Evolutionary conservation across 1,140 invertebrate genomes (phyloP).

Genomic region (Aporrectodea caliginosa): DNA sequence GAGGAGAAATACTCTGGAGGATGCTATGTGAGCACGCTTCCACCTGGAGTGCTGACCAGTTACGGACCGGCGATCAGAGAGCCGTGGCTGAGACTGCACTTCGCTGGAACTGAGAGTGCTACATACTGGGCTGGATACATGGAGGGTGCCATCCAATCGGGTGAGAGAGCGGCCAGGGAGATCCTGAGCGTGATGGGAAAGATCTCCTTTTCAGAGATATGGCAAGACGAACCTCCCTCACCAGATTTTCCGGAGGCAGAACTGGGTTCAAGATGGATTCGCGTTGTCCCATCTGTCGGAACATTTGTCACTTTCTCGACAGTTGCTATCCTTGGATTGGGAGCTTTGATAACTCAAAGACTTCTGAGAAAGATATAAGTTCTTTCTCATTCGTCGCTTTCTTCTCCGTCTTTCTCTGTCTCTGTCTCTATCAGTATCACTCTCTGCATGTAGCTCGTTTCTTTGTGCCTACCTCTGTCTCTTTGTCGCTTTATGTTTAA

Average conservation of each 20-base stretch:
- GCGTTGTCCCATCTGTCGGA: background rate
- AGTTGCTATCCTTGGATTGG: background rate
- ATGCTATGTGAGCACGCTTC: constrained; percentile 38
- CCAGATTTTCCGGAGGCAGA: background rate
- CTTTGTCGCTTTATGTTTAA: too few species aligned
- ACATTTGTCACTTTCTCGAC: background rate
- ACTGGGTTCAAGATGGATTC: background rate
- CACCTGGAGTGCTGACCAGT: constrained; percentile 54
- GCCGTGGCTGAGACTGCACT: background rate
- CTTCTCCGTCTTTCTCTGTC: too few species aligned
- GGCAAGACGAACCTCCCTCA: background rate
- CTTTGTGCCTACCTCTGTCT: too few species aligned
- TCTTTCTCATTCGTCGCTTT: too few species aligned
- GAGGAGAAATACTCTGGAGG: constrained; percentile 56
- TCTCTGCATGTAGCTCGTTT: too few species aligned
- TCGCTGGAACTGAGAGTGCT: constrained; percentile 15
- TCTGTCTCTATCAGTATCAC: too few species aligned
- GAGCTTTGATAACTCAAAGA: background rate
- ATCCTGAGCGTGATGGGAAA: background rate
- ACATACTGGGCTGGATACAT: constrained; percentile 9
- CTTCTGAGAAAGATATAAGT: too few species aligned
- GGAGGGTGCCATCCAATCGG: constrained; percentile 13
- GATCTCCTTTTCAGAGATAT: background rate
- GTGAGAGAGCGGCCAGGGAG: constrained; percentile 11
- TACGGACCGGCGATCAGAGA: constrained; percentile 38